Evolutionary conservation across 2,888 invertebrate genomes (phyloP), one percentile per base, ranked within the genome.

Genomic region (Epicampocera succincta): DNA sequence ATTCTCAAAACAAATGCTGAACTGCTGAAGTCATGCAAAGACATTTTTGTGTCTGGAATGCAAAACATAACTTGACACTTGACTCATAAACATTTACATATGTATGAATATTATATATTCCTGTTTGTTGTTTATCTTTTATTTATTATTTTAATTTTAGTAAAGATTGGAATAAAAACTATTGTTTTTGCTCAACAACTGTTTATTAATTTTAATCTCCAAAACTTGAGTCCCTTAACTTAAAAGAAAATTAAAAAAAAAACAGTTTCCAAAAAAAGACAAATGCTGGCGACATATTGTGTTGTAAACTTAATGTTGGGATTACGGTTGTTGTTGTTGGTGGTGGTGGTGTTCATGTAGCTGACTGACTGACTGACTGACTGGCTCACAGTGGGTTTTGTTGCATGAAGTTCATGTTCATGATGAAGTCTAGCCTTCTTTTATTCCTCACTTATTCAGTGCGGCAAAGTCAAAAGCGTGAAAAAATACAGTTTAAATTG

Each of bases 401-500:
- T 69, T 54, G 63, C 79, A 74, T 80, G 79, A 74, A 80, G 75
- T 80, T 80, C 80, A 76, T 71, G 71, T 71, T 80, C 75, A 74
- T 58, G 58, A 52, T 65, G 21, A 52, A 68, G 61, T 80, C 71
- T 80, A 52, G 71, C 58, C 65, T 71, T 66, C 44, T 33, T 60
- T 74, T 58, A 17, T 48, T 40, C 44, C 11, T 54, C 44, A 29
- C 44, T 61, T 61, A 58, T 66, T 66, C 42, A 74, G 25, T 80
- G 76, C 80, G 80, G 80, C 80, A 75, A 80, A 71, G 58, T 76
- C 80, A 76, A 75, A 71, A 75, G 80, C 80, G 76, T 80, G 76
- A 71, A 80, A 61, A 80, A 80, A 65, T 80, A 76, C 76, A 58
- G 80, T 76, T 80, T 74, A 74, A 74, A 80, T 79, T 79, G 66